Percentiles rank a stretch among this genome's conserved stretches.
phyloP scores from a whole-genome alignment of 2,797 vertebrate genomes.

The Leptodactylus fallax region DNA sequence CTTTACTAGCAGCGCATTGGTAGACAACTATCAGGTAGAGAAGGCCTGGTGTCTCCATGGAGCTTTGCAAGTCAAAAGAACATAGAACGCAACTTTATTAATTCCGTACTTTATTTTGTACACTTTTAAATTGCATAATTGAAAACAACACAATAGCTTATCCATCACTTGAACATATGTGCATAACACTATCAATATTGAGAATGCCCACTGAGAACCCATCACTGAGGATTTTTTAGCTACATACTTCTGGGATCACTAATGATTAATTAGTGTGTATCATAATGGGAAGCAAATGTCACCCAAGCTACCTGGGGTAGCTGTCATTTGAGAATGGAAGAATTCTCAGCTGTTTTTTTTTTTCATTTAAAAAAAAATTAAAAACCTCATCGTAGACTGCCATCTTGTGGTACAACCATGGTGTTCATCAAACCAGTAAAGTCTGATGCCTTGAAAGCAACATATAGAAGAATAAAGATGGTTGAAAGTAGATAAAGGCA shows the following conservation, averaged over 20 bases:
- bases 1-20: not conserved
- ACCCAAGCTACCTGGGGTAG: conserved; percentile 90
- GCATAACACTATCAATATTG: conserved; percentile 86
- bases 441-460: not conserved
- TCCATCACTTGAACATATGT: conserved; percentile 83
- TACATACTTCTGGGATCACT: conserved; percentile 94
- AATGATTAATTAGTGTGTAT: conserved; percentile 99
- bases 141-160: not conserved
- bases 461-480: not conserved
- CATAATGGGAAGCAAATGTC: conserved; percentile 98
- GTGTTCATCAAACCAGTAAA: conserved; percentile 62
- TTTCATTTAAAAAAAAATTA: conserved; percentile 46
- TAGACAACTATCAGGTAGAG: conserved; percentile 9
- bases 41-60: too few relatives aligned
- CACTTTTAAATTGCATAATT: not conserved
- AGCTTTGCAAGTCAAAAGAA: not conserved
- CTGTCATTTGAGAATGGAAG: conserved; percentile 81
- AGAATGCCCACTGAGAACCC: conserved; percentile 89
- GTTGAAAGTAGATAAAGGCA: not conserved
- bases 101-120: not conserved
- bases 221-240: conserved; percentile 89
- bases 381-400: conserved; percentile 82
- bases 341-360: conserved; percentile 74
- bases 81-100: not conserved
- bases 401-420: conserved; percentile 85